Base-by-base conservation (phyloP, 2,113 vertebrate species). In the Sander lucioperca region DNA sequence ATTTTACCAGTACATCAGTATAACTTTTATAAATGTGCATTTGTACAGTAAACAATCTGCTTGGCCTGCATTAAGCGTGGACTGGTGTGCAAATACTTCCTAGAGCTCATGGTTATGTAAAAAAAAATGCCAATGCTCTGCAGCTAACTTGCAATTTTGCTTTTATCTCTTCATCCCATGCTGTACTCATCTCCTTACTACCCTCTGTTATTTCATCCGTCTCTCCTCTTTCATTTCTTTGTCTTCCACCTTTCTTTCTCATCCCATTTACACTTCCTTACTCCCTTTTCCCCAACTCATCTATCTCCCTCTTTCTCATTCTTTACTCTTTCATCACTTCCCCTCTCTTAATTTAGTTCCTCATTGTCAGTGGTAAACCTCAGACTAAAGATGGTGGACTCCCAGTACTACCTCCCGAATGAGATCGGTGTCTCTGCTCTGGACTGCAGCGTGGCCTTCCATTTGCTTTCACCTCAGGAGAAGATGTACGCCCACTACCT, bases 351-450 rank as follows among this genome's bases (percentile, higher is more conserved):
- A 48, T 79, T 47, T 45, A 92, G 87, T 79, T 89, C 72, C 12
- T 83, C 43, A 18, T 68, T 36, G 2, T 64, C 82, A 54, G 66
- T 69, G 54, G 61, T 74, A 59, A 80, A 66, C 12, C 19, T 83
- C 43, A 36, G 73, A 69, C 50, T 74, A 27, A 91, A 90, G 62
- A 97, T 97, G 97, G 96, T 96, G 89, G 96, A 97, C 86, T 96
- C 97, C 51, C 97, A 97, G 95, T 98, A 97, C 84, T 94, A 96
- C 93, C 95, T 98, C 61, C 97, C 97, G 73, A 98, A 97, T 82
- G 96, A 97, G 86, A 95, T 97, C 4, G 96, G 96, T 0, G 90
- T 98, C 53, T 96, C 96, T 6, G 91, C 95, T 30, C 95, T 98
- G 62, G 96, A 98, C 89, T 98, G 97, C 36, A 80, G 82, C 0